Evolutionary conservation across 2,888 invertebrate genomes (phyloP).

Genomic region (Spodoptera littoralis): DNA sequence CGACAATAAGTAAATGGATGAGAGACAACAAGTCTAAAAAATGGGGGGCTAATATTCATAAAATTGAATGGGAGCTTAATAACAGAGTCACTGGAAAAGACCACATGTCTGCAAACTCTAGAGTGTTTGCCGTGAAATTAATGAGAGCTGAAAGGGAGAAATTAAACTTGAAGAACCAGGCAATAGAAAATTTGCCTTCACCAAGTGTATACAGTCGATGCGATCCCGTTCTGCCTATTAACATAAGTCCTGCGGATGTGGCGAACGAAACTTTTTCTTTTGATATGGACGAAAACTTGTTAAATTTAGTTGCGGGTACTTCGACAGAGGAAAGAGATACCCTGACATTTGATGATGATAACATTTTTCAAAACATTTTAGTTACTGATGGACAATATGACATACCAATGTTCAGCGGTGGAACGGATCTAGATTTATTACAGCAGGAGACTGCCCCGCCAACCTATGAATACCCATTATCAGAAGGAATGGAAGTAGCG

Average conservation of each 20-base stretch:
- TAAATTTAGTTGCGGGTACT: background rate
- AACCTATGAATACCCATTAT: background rate
- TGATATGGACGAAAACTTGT: background rate
- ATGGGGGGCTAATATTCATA: slow-evolving; percentile 4
- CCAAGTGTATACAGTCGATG: background rate
- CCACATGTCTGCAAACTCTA: background rate
- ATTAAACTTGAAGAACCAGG: background rate
- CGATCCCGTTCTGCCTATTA: slow-evolving; percentile 16
- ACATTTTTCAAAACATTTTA: too few relatives aligned
- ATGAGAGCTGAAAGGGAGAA: background rate
- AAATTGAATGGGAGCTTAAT: slow-evolving; percentile 16
- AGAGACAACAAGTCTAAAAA: slow-evolving; percentile 2
- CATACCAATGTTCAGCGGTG: too few relatives aligned
- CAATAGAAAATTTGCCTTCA: background rate
- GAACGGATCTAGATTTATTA: too few relatives aligned
- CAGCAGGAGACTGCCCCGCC: background rate
- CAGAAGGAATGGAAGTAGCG: background rate
- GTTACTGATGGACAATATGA: too few relatives aligned
- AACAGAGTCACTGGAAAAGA: background rate
- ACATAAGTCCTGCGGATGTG: background rate
- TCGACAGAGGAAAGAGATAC: background rate
- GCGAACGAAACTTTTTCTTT: background rate
- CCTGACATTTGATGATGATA: slow-evolving; percentile 3
- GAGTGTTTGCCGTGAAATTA: background rate
- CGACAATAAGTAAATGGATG: slow-evolving; percentile 9